Base-by-base conservation (phyloP, 2,113 vertebrate genomes). In the Sisor rabdophorus region DNA sequence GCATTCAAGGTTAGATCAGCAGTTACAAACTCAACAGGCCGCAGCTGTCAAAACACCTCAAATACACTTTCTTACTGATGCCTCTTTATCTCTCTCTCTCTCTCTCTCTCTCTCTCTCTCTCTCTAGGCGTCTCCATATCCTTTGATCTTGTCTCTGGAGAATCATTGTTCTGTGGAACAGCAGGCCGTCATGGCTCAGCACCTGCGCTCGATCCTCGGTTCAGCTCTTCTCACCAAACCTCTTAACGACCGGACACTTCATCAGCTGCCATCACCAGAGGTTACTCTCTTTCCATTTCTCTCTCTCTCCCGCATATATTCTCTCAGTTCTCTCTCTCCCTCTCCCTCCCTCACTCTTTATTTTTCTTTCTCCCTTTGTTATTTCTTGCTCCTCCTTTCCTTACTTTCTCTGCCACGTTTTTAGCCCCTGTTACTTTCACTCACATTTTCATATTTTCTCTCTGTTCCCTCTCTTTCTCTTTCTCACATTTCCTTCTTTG, bases 111-210 rank as follows among this genome's bases (percentile, higher is more conserved):
- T 24, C 11, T 53, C 19, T 73, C 60, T 67, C 2, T 63, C 20
- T 75, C 68, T 15, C 2, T 81, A 99, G 97, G 83, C 87, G 0
- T 98, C 97, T 0, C 93, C 91, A 0, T 99, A 96, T 85, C 96
- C 97, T 0, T 88, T 99, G 63, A 96, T 96, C 85, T 90, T 99
- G 75, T 99, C 97, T 76, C 85, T 99, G 73, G 97, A 99, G 91
- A 99, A 98, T 86, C 97, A 98, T 92, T 98, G 96, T 0, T 94
- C 94, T 56, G 85, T 95, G 83, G 94, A 98, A 86, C 97, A 99
- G 91, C 97, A 99, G 88, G 90, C 88, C 0, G 92, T 91, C 84
- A 98, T 99, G 95, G 96, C 95, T 50, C 86, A 44, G 73, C 93
- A 98, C 80, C 91, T 99, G 75, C 89, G 82, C 77, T 79, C 84